Conservation (phyloP, 2,888 invertebrate genomes). For the Microchrysa polita region DNA sequence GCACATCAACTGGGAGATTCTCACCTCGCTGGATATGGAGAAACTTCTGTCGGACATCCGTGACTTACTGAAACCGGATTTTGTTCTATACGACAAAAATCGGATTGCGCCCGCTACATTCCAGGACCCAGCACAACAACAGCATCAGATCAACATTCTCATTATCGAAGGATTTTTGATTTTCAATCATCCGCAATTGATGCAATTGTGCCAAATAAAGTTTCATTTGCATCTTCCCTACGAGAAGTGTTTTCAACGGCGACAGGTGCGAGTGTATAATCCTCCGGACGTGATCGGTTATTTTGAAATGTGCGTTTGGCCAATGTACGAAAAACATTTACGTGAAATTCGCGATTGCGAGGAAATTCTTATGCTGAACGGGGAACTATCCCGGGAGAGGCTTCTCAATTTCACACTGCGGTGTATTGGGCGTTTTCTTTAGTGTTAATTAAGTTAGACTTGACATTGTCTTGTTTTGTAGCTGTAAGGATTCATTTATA, state of each 20-base stretch:
- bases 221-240: slow-evolving; percentile 78
- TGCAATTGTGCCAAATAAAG: slow-evolving; percentile 74
- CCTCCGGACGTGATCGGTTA: slow-evolving; percentile 90
- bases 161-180: slow-evolving; percentile 82
- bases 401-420: slow-evolving; percentile 53
- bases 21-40: slow-evolving; percentile 78
- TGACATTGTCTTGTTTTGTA: no score
- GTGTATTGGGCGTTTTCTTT: slow-evolving; percentile 46
- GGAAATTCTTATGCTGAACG: slow-evolving; percentile 62
- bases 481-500: no score
- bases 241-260: slow-evolving; percentile 73
- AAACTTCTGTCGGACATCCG: slow-evolving; percentile 72
- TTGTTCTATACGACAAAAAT: slow-evolving; percentile 44
- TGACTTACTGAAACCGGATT: slow-evolving; percentile 58
- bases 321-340: slow-evolving; percentile 75
- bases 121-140: slow-evolving; percentile 55
- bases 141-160: slow-evolving; percentile 67
- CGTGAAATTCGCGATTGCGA: slow-evolving; percentile 62
- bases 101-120: slow-evolving; percentile 11
- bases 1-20: slow-evolving; percentile 80
- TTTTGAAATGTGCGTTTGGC: slow-evolving; percentile 92
- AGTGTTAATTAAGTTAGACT: background rate
- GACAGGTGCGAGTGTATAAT: slow-evolving; percentile 74
- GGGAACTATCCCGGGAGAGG: slow-evolving; percentile 60
- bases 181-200: slow-evolving; percentile 74